Evolutionary conservation across 2,113 vertebrate species (phyloP).

Genomic region (Turdus rufiventris): DNA sequence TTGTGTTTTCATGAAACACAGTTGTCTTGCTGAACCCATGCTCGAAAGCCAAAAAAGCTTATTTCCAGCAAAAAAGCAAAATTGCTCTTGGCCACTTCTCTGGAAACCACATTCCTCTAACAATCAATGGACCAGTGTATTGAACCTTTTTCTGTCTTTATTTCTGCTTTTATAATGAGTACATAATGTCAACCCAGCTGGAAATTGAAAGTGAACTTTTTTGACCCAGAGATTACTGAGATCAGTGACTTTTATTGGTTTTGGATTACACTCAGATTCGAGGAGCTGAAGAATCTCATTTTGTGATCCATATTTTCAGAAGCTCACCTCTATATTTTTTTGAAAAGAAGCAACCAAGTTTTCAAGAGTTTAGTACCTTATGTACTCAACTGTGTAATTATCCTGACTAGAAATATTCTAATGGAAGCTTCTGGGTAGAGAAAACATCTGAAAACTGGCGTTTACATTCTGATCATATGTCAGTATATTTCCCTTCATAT

Average conservation of each 20-base stretch:
- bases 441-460: neutral
- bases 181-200: neutral
- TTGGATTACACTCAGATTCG: neutral
- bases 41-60: neutral
- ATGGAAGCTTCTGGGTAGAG: neutral
- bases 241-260: neutral
- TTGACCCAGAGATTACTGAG: neutral
- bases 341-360: neutral
- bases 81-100: rapidly evolving
- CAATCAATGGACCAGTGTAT: neutral
- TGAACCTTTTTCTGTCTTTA: neutral
- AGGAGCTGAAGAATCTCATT: neutral
- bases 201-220: neutral
- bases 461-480: neutral
- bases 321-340: neutral
- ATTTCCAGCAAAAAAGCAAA: neutral
- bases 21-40: neutral
- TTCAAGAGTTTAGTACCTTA: neutral
- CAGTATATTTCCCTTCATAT: neutral
- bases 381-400: neutral
- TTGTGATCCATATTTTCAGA: neutral
- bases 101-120: neutral
- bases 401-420: neutral
- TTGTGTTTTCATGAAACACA: neutral
- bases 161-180: neutral